phyloP scores from a whole-genome alignment of 2,797 vertebrate genomes.

The Artibeus lituratus region DNA sequence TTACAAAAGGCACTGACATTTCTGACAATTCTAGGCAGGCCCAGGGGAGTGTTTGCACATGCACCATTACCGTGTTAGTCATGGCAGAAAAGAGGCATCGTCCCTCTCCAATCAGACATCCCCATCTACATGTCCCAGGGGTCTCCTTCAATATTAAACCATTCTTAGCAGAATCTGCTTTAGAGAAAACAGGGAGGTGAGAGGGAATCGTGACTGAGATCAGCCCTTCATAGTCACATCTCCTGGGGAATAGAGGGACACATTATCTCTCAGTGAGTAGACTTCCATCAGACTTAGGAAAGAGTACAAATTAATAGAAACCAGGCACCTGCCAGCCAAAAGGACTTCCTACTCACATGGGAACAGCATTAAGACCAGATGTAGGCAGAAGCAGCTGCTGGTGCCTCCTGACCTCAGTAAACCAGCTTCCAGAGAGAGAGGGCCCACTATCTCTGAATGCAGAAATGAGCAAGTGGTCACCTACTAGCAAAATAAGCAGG shows the following conservation, averaged over 20 bases:
- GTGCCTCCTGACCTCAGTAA: neutral
- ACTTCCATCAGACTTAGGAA: neutral
- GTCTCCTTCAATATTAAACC: neutral
- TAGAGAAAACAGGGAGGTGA: neutral
- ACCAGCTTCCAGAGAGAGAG: neutral
- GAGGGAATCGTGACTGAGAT: neutral
- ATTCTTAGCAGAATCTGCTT: neutral
- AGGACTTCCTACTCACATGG: neutral
- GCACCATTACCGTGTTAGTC: neutral
- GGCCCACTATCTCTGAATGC: neutral
- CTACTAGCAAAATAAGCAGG: conserved; percentile 90
- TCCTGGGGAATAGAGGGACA: neutral
- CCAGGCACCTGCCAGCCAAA: neutral
- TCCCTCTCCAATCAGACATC: neutral
- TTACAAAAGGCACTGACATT: neutral
- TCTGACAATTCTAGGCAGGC: neutral
- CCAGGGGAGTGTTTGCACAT: neutral
- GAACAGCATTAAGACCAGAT: neutral
- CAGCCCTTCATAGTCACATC: neutral
- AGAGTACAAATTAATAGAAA: neutral
- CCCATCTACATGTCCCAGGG: neutral
- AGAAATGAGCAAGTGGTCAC: conserved; percentile 56
- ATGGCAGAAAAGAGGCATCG: neutral
- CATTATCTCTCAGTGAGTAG: neutral
- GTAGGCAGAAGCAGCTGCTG: neutral